Conservation (phyloP, 2,888 invertebrate species). For the Azorinus chamasolen region DNA sequence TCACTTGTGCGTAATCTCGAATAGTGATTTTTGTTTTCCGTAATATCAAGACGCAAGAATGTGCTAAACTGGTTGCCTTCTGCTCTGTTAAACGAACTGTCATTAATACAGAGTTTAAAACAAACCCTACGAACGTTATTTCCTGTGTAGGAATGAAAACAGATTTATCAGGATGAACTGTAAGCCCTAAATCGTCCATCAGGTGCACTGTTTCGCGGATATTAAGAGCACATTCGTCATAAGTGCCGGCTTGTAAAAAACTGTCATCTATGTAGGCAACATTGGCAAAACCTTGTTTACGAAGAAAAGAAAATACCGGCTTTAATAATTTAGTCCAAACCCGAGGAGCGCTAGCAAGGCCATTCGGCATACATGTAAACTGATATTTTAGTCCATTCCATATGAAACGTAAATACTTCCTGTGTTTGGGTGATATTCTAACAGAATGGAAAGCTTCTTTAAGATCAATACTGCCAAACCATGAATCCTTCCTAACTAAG, state of each 20-base stretch:
- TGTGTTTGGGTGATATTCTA: neutral
- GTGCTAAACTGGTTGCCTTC: constrained; percentile 11
- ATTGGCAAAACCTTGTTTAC: constrained; percentile 35
- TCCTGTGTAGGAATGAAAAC: constrained; percentile 39
- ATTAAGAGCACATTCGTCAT: constrained; percentile 34
- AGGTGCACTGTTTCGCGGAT: constrained; percentile 25
- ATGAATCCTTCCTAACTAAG: constrained; percentile 27
- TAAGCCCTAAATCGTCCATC: constrained; percentile 48
- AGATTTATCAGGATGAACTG: constrained; percentile 51
- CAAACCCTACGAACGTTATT: constrained; percentile 53
- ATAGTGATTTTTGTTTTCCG: constrained; percentile 14
- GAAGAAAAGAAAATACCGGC: constrained; percentile 40
- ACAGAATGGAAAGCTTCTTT: constrained; percentile 47
- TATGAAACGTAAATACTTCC: constrained; percentile 49
- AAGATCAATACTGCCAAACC: constrained; percentile 49
- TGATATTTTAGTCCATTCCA: constrained; percentile 43
- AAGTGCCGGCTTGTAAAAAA: constrained; percentile 29
- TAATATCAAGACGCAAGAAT: neutral
- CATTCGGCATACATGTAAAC: constrained; percentile 56
- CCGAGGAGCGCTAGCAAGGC: constrained; percentile 46
- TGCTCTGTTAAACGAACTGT: constrained; percentile 38
- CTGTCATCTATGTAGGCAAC: constrained; percentile 23
- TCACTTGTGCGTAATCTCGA: constrained; percentile 30
- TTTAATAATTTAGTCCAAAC: constrained; percentile 61
- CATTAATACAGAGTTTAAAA: constrained; percentile 44